Evolutionary conservation across 2,888 invertebrate species (phyloP), one percentile per base, ranked within the genome.

Genomic region (Horisme vitalbata): DNA sequence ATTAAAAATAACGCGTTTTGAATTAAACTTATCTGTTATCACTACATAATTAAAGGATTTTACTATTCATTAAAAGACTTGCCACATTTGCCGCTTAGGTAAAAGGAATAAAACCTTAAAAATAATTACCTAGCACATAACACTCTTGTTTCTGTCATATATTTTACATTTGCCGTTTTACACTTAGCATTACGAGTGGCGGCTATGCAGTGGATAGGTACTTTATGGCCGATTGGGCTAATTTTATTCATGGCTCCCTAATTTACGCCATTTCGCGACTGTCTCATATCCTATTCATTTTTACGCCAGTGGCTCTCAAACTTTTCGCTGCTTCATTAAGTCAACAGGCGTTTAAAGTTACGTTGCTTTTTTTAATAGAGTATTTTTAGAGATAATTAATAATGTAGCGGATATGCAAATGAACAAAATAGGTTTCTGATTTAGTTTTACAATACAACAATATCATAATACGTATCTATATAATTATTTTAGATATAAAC

Each of bases 171-270:
- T 18, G 6, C 18, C 6, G 2, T 13, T 38, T 24, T 23, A 28
- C 23, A 15, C 47, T n/a, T 4, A 13, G 23, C 23, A 2, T 14
- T 38, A n/a, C 34, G 18, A 26, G 20, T 27, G 20, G 15, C 8
- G 20, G 31, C 24, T 13, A 23, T 32, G 15, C 32, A 33, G 41
- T 24, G 18, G 39, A n/a, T n/a, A n/a, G n/a, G 36, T 41, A 50
- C 32, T 52, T 47, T 50, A 50, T 24, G 10, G 41, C 35, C 43
- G 35, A 48, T 51, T 49, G 31, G 30, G 51, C 54, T 53, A 52
- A 56, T 58, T 55, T 53, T 57, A 60, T 58, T 60, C 57, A 58
- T 56, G 37, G 33, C 35, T 45, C 36, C 48, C 41, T 55, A 52
- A 53, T 57, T 55, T 51, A 37, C 31, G 44, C 32, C 39, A 43